Base-by-base conservation (phyloP, 2,888 invertebrate genomes). In the Spilarctia lutea region DNA sequence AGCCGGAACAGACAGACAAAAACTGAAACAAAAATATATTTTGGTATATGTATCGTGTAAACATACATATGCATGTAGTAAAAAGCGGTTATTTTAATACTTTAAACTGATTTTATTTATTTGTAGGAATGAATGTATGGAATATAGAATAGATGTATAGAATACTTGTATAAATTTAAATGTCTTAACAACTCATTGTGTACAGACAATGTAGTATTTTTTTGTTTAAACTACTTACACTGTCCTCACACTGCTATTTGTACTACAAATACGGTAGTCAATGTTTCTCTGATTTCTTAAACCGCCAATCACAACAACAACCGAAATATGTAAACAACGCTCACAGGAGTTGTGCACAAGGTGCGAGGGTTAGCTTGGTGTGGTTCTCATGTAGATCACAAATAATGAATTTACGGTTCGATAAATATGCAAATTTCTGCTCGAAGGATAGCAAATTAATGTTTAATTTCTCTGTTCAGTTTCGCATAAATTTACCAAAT, bases 391-490 rank as follows among this genome's bases (percentile, higher is more conserved):
- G 87, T 83, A 88, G 88, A 91, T 91, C 89, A 89, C 88, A 90
- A 92, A 89, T 90, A 90, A 90, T 89, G 85, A 90, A 91, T 89
- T 89, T 84, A 89, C 89, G 90, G 91, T 84, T 87, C 91, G 89
- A 93, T 93, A 91, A 93, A 91, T 94, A 94, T 94, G 93, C 87
- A 91, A 94, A 94, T 94, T 91, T 88, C 81, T 80, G 79, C 87
- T 87, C 85, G 88, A 90, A 90, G 91, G 90, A 91, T 89, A 90
- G 87, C 89, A 92, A 93, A 93, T 93, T 93, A 92, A 92, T 91
- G 91, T 90, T 91, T 92, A 93, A 93, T 93, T 92, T 91, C 89
- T 89, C 87, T 90, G 89, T 92, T 93, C 90, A 90, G 90, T 92
- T 92, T 89, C 88, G 92, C 91, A 93, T 93, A 93, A 92, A 92